Percentiles rank a stretch among this genome's conserved stretches.
phyloP scores from a whole-genome alignment of 2,888 invertebrate genomes.

The Perizoma affinitatum region DNA sequence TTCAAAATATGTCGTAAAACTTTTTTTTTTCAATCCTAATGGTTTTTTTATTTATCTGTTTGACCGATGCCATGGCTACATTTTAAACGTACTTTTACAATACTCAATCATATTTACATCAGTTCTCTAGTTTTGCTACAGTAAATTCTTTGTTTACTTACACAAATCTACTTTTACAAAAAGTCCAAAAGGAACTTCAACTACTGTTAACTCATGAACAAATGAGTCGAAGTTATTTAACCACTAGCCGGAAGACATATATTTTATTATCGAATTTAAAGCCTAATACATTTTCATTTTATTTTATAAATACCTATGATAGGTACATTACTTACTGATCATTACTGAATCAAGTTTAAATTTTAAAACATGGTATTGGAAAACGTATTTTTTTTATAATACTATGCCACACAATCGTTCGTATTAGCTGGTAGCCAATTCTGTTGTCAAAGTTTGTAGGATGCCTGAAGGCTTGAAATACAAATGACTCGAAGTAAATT shows the following conservation, averaged over 20 bases:
- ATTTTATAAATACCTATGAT: slow-evolving; percentile 30
- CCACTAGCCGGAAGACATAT: slow-evolving; percentile 81
- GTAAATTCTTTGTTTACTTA: slow-evolving; percentile 77
- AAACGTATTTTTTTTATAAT: too few relatives aligned
- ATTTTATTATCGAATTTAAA: slow-evolving; percentile 68
- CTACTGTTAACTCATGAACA: slow-evolving; percentile 61
- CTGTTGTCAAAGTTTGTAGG: too few relatives aligned
- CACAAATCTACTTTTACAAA: slow-evolving; percentile 48
- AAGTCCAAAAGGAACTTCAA: slow-evolving; percentile 73
- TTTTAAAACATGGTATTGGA: too few relatives aligned
- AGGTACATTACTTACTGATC: too few relatives aligned
- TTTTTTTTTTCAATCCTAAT: too few relatives aligned
- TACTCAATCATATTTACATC: slow-evolving; percentile 46
- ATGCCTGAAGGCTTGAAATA: too few relatives aligned
- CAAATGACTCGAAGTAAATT: too few relatives aligned
- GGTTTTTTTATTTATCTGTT: too few relatives aligned
- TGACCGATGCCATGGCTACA: not conserved
- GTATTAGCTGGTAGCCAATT: too few relatives aligned
- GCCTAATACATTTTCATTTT: slow-evolving; percentile 50
- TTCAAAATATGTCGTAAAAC: too few relatives aligned
- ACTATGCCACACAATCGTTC: too few relatives aligned
- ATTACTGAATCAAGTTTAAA: too few relatives aligned
- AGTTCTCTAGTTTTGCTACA: slow-evolving; percentile 58
- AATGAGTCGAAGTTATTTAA: slow-evolving; percentile 71
- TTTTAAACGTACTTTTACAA: slow-evolving; percentile 37